Conservation (phyloP, 1,140 invertebrate genomes). For the Galendromus occidentalis region DNA sequence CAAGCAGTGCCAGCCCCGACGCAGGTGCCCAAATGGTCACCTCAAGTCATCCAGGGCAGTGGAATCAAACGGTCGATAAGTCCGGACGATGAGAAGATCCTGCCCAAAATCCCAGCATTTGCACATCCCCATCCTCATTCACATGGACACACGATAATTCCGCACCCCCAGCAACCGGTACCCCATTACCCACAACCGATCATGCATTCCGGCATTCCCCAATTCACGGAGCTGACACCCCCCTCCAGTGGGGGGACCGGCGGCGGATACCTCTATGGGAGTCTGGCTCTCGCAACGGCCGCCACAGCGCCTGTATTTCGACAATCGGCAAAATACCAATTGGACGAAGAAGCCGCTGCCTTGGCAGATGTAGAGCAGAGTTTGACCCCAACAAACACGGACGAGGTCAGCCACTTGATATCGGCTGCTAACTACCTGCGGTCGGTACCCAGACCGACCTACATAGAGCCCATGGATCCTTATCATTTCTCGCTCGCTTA, state of each 20-base stretch:
- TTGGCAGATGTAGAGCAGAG: constrained; percentile 15
- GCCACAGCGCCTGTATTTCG: constrained; percentile 3
- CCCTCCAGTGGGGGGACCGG: not conserved
- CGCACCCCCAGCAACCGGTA: not conserved
- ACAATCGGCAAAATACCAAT: constrained; percentile 7
- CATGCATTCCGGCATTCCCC: not conserved
- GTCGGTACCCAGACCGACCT: not conserved
- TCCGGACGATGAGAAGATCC: too few relatives aligned
- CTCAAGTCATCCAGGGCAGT: not conserved
- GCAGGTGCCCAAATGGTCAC: not conserved
- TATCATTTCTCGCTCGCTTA: constrained; percentile 6
- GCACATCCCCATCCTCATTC: too few relatives aligned
- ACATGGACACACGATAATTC: too few relatives aligned
- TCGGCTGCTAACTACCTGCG: constrained; percentile 12
- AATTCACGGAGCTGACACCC: not conserved
- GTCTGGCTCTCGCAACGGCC: not conserved
- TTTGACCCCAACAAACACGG: constrained; percentile 18
- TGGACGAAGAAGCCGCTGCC: constrained; percentile 7
- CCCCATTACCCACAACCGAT: not conserved
- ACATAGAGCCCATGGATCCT: not conserved
- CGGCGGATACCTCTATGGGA: not conserved
- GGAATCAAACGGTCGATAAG: not conserved
- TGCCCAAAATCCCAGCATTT: too few relatives aligned
- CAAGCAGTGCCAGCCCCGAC: not conserved
- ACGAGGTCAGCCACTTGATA: constrained; percentile 20